Base-by-base conservation (phyloP, 2,888 invertebrate species). In the Dione vanillae region DNA sequence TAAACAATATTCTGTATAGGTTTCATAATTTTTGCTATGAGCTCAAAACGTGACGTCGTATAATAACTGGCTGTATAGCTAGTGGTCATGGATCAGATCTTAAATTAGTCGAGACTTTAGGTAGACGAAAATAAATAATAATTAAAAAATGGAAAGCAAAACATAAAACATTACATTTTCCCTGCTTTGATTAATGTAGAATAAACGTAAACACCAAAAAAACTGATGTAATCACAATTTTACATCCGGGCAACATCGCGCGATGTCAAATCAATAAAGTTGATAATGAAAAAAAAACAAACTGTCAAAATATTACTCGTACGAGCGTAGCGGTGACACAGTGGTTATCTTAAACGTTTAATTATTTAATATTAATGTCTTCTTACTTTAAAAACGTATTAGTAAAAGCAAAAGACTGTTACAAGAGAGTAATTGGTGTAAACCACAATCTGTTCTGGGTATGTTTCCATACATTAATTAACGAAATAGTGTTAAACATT, bases 301-400 rank as follows among this genome's bases (percentile, higher is more conserved):
- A 37, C 67, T 71, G 69, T 74, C 73, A 71, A 65, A 49, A 41
- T 56, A 56, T 11, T 9, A 43, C 20, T 45, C 12, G 58, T 45
- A 59, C 41, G 56, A 68, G 35, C 16, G 65, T 52, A 61, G 41
- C 27, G 41, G 54, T 62, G 51, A 56, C 37, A 59, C 68, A 64
- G 65, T 37, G 47, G 45, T 12, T 19, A 54, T 56, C 16, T 62
- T 70, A 40, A 37, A 65, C 51, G 47, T 69, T 61, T 69, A 45
- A 52, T 52, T 72, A 76, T 65, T 56, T 27, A 65, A 65, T 67
- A 69, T 81, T 81, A 83, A 91, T 91, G 91, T 83, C 84, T 83
- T 80, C 79, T 68, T 79, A 81, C 70, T 83, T 92, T 75, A 92
- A 87, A 84, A 88, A 88, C 74, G 72, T 90, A 76, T 76, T 91